These are phyloP conservation scores for Rynchops niger DNA, from an alignment of 2,113 vertebrate genomes.

Conservation along the genomic window DNA sequence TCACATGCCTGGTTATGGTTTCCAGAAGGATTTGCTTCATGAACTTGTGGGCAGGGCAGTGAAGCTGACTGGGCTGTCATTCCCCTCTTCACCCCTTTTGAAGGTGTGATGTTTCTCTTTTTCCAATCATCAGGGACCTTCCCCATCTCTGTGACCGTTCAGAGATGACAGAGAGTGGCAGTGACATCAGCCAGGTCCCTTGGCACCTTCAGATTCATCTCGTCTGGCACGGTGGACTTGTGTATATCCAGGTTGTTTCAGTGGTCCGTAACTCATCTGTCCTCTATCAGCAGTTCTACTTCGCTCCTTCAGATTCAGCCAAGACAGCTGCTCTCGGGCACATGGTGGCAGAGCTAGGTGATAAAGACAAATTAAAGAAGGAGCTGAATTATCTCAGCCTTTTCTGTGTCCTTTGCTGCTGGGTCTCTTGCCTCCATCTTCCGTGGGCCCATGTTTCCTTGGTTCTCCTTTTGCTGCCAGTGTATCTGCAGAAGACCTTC, in stretches of 20 bases:
- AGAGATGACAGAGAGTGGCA: neutral
- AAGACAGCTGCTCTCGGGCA: neutral
- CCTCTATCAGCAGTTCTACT: neutral
- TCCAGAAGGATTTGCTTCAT: neutral
- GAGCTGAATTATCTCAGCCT: neutral
- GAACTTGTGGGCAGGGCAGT: neutral
- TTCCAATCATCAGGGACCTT: neutral
- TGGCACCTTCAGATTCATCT: neutral
- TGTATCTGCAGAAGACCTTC: neutral
- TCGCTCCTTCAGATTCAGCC: neutral
- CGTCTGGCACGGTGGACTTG: rapidly evolving
- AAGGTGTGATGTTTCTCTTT: neutral
- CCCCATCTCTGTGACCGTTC: rapidly evolving
- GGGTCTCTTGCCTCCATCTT: neutral
- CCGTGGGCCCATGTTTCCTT: neutral
- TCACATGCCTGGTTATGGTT: neutral
- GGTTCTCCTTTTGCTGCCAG: neutral
- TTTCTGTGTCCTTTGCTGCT: neutral
- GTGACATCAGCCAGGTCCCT: conserved; percentile 17
- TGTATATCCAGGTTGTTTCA: neutral
- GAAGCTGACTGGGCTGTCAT: neutral
- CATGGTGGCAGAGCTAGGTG: neutral
- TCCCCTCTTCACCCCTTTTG: neutral
- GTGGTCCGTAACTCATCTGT: neutral
- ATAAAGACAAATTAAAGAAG: neutral